Base-by-base conservation (phyloP, 2,797 vertebrate species). In the Poecilia velifera region DNA sequence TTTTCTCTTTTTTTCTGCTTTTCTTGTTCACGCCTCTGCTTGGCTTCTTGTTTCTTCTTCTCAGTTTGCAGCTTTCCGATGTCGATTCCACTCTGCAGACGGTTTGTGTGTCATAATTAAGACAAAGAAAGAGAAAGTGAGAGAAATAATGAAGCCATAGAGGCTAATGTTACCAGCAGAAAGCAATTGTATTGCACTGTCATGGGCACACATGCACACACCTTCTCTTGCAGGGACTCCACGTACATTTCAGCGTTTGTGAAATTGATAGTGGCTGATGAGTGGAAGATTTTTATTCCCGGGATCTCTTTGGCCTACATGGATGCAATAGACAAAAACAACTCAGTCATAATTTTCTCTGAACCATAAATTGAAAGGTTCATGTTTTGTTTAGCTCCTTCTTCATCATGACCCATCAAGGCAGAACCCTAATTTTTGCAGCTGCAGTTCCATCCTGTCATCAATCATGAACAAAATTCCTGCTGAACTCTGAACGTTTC, bases 271-370 rank as follows among this genome's bases (percentile, higher is more conserved):
- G 97, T 98, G 76, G 95, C 89, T 0, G 97, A 97, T 46, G 97
- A 98, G 41, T 94, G 95, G 92, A 99, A 98, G 82, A 99, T 97
- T 93, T 96, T 98, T 86, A 99, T 96, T 0, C 97, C 97, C 0
- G 93, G 91, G 78, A 96, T 91, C 87, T 93, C 92, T 90, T 88
- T 94, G 49, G 93, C 95, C 95, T 96, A 96, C 84, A 46, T 79
- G 77, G 68, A 90, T 28, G 43, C 47, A 90, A 59, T 3, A 81
- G 18, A 72, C 13, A 47, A 43, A 53, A 14, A 53, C 25, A n/a
- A 6, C 7, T 25, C 3, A 20, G 25, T 7, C 13, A 14, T 31
- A 31, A 14, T 45, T 71, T 45, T 45, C 1, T n/a, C 41, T 71
- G 59, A 28, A 62, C 14, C 13, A 16, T 62, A 62, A 62, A n/a